Conservation (phyloP, 2,888 invertebrate genomes). For the Alitta virens region DNA sequence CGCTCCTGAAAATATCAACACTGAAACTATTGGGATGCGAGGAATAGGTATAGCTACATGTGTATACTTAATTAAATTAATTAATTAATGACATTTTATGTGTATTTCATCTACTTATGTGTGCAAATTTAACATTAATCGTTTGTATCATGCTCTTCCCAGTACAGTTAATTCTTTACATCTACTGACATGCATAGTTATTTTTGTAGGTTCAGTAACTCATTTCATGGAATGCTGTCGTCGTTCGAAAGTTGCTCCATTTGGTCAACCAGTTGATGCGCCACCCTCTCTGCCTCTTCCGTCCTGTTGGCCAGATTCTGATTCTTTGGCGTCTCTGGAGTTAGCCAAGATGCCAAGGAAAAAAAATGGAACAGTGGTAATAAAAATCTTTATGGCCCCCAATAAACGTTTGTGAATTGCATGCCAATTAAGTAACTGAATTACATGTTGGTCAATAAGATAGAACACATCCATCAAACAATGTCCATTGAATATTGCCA, state of each 20-base stretch:
- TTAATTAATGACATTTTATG: no score
- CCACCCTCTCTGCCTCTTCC: constrained; percentile 29
- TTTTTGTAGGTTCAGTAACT: constrained; percentile 30
- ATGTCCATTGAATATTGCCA: no score
- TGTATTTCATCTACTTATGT: no score
- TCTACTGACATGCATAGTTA: background rate
- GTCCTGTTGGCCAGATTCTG: constrained; percentile 5
- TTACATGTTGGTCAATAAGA: no score
- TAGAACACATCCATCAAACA: no score
- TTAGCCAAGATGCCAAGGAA: constrained; percentile 32
- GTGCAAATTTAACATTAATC: no score
- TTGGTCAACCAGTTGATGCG: constrained; percentile 31
- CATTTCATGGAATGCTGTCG: constrained; percentile 37
- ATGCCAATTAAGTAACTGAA: no score
- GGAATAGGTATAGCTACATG: constrained; percentile 24
- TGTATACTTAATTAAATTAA: no score
- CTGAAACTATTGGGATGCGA: constrained; percentile 33
- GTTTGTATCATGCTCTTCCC: no score
- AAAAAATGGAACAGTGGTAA: constrained; percentile 34
- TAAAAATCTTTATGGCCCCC: no score
- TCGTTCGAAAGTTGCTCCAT: constrained; percentile 30
- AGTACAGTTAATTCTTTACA: no score
- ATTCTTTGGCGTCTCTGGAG: constrained; percentile 25
- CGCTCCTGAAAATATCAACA: constrained; percentile 32
- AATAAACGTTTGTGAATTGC: no score